Evolutionary conservation across 2,888 invertebrate species (phyloP).

Genomic region (Dolichomitus sp.): DNA sequence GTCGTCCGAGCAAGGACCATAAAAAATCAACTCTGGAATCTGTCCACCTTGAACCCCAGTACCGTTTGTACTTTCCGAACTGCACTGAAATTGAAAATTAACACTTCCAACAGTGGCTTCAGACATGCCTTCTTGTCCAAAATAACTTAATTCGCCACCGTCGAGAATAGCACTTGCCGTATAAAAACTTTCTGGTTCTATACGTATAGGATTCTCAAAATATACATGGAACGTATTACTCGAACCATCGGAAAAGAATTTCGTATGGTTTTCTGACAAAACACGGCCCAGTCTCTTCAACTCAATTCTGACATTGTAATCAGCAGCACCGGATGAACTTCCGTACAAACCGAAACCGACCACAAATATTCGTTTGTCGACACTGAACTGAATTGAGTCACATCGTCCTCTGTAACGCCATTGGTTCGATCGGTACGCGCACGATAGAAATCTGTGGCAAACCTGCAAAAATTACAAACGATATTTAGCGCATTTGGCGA

Average conservation of each 20-base stretch:
- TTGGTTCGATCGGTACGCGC: slow-evolving; percentile 98
- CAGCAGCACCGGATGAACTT: slow-evolving; percentile 97
- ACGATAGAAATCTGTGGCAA: slow-evolving; percentile 98
- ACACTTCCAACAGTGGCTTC: slow-evolving; percentile 97
- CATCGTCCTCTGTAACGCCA: slow-evolving; percentile 99
- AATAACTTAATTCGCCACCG: slow-evolving; percentile 97
- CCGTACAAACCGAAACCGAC: slow-evolving; percentile 98
- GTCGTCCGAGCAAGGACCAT: slow-evolving; percentile 91
- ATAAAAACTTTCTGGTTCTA: slow-evolving; percentile 97
- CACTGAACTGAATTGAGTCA: slow-evolving; percentile 98
- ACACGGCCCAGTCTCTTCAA: slow-evolving; percentile 95
- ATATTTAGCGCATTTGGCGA: background rate
- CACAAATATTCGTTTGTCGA: slow-evolving; percentile 97
- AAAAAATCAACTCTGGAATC: slow-evolving; percentile 98
- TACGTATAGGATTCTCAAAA: slow-evolving; percentile 94
- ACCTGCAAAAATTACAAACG: slow-evolving; percentile 87
- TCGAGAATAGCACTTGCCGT: slow-evolving; percentile 98
- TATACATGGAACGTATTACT: slow-evolving; percentile 98
- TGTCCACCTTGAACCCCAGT: slow-evolving; percentile 99
- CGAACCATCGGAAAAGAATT: slow-evolving; percentile 98
- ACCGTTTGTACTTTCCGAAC: slow-evolving; percentile 98
- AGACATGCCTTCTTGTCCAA: slow-evolving; percentile 98
- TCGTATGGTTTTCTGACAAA: slow-evolving; percentile 96
- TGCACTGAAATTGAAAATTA: slow-evolving; percentile 99
- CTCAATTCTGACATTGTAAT: slow-evolving; percentile 98